Evolutionary conservation across 2,113 vertebrate genomes (phyloP), one percentile per base, ranked within the genome.

Genomic region (Grus americana): DNA sequence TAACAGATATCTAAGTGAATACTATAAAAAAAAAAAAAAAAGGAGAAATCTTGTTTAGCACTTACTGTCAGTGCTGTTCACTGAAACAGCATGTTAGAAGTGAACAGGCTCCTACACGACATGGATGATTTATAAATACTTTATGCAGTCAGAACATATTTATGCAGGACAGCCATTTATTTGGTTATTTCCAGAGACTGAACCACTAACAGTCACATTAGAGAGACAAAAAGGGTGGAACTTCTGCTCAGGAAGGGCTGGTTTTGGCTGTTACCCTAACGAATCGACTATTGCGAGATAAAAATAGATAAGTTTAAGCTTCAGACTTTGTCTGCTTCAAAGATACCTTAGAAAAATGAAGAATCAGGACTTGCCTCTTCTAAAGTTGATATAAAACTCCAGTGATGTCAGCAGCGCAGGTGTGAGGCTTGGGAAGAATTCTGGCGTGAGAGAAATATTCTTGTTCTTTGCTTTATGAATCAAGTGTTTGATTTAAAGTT

Each of bases 171-270:
- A 86, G 30, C 36, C 75, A 49, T 83, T 91, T 92, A 75, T 86
- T 85, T 90, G 44, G 71, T 78, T 90, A 46, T 95, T 93, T 96
- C 85, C 82, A 89, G 74, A 81, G 73, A 55, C 88, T 79, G 88
- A 94, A 29, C 55, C 40, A 68, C 78, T 57, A 83, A 73, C 65
- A 61, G n/a, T 68, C 92, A 42, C 32, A 29, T 84, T 81, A 79
- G 46, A 38, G 70, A 90, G 68, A 89, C 65, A 87, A 75, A 86
- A 63, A 72, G 11, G 46, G 21, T 63, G 44, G 79, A 92, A 78
- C 29, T 57, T 29, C 49, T 84, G 52, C 65, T 89, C 46, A 34
- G 44, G 54, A 95, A 78, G 49, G 32, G 46, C 58, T 95, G 55
- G 81, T 94, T 76, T 52, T 59, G 62, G 65, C 74, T 15, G 6